Conservation (phyloP, 2,888 invertebrate genomes). For the Pterostichus niger region DNA sequence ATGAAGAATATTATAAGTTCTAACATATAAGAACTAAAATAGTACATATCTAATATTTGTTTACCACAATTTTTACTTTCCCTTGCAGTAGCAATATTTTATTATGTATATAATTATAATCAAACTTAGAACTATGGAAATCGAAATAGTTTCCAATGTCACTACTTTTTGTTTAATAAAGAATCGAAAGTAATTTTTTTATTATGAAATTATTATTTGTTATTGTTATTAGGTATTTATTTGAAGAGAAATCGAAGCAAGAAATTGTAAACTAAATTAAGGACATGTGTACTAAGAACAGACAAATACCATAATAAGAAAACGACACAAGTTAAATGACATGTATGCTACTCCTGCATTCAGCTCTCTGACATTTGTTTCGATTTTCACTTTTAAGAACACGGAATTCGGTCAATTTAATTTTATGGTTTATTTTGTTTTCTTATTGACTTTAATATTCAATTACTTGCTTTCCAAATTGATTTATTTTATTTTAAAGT, state of each 20-base stretch:
- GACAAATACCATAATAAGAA: background rate
- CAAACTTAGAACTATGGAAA: conserved; percentile 9
- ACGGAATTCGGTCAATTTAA: conserved; percentile 21
- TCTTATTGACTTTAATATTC: conserved; percentile 4
- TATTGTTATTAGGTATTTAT: conserved; percentile 16
- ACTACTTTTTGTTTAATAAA: background rate
- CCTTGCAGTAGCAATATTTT: background rate
- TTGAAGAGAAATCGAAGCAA: conserved; percentile 22
- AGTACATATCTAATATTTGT: background rate
- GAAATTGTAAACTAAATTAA: conserved; percentile 34
- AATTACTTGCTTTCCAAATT: conserved; percentile 12
- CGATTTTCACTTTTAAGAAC: conserved; percentile 25
- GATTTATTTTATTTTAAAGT: conserved; percentile 1
- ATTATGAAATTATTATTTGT: conserved; percentile 22
- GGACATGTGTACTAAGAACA: conserved; percentile 20
- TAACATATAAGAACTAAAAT: too few species aligned
- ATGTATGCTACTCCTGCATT: conserved; percentile 15
- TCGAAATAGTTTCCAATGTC: conserved; percentile 18
- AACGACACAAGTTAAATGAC: background rate
- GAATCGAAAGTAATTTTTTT: conserved; percentile 31
- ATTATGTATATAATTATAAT: conserved; percentile 9
- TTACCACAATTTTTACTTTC: conserved; percentile 4
- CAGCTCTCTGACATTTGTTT: conserved; percentile 1
- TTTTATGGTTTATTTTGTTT: conserved; percentile 27
- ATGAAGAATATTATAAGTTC: too few species aligned